Conservation (phyloP, 2,113 vertebrate genomes). For the Sterna hirundo region DNA sequence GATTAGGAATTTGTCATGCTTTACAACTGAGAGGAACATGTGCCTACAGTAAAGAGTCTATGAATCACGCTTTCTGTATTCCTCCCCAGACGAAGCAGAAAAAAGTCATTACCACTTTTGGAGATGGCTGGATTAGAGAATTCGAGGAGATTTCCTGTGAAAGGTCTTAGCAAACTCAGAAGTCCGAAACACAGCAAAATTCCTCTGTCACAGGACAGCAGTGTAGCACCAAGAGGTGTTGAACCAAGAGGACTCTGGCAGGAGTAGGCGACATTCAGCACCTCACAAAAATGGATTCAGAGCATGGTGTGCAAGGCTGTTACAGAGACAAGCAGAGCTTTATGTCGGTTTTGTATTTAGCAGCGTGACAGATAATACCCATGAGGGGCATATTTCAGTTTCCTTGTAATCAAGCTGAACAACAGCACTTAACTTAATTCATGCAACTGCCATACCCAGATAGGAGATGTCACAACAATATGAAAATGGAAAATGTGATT, state of each 20-base stretch:
- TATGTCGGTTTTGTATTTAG: neutral
- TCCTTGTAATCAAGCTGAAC: slow-evolving; percentile 51
- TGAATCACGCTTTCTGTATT: neutral
- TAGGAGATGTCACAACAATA: slow-evolving; percentile 41
- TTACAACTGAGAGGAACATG: neutral
- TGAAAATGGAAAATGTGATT: slow-evolving; percentile 9
- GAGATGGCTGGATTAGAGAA: neutral
- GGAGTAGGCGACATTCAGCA: neutral
- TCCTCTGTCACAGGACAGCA: neutral
- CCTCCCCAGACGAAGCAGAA: neutral
- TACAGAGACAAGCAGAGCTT: neutral
- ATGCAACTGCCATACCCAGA: slow-evolving; percentile 15
- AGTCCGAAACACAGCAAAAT: neutral
- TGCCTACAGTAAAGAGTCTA: neutral
- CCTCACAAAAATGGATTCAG: neutral
- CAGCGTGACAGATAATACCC: neutral
- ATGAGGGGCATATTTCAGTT: slow-evolving; percentile 22
- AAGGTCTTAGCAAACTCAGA: neutral
- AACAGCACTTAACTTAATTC: slow-evolving; percentile 62
- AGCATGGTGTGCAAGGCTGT: neutral
- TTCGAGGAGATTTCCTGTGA: neutral
- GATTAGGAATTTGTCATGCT: neutral
- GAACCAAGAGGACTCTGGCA: neutral
- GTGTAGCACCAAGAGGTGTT: neutral
- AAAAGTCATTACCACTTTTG: neutral